Evolutionary conservation across 2,888 invertebrate species (phyloP).

Genomic region (Dicroscelio sp.): DNA sequence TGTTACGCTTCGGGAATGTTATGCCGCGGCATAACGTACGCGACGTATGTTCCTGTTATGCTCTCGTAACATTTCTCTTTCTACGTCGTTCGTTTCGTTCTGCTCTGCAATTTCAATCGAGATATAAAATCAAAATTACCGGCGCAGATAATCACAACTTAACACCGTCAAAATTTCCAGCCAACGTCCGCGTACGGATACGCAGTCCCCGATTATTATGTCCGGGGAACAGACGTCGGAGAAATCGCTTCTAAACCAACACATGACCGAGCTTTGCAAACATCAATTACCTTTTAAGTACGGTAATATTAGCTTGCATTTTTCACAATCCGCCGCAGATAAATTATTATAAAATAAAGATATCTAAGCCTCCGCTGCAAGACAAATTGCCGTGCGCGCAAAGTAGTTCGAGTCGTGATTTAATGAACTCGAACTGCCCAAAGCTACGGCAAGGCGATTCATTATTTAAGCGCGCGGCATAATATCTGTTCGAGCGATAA

Average conservation of each 20-base stretch:
- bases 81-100: slow-evolving; percentile 77
- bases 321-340: slow-evolving; percentile 21
- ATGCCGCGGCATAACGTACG: slow-evolving; percentile 86
- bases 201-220: too few species aligned
- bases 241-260: slow-evolving; percentile 56
- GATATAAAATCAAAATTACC: slow-evolving; percentile 74
- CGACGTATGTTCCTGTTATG: slow-evolving; percentile 80
- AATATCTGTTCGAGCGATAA: too few species aligned
- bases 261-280: slow-evolving; percentile 24
- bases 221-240: too few species aligned
- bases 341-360: slow-evolving; percentile 54
- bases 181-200: neutral
- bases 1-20: slow-evolving; percentile 87
- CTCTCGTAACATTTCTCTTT: slow-evolving; percentile 76
- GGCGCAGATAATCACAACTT: slow-evolving; percentile 70
- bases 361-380: neutral
- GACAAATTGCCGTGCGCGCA: slow-evolving; percentile 33
- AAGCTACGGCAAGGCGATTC: too few species aligned
- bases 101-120: slow-evolving; percentile 81
- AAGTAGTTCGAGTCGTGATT: slow-evolving; percentile 52
- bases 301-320: slow-evolving; percentile 1
- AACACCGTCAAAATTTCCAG: slow-evolving; percentile 63
- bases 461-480: too few species aligned
- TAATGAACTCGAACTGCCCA: slow-evolving; percentile 54
- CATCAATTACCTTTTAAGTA: slow-evolving; percentile 47